Percentiles rank a stretch among this genome's conserved stretches.
Conservation (phyloP, 1,140 invertebrate genomes). For the Tetranychus cinnabarinus region DNA sequence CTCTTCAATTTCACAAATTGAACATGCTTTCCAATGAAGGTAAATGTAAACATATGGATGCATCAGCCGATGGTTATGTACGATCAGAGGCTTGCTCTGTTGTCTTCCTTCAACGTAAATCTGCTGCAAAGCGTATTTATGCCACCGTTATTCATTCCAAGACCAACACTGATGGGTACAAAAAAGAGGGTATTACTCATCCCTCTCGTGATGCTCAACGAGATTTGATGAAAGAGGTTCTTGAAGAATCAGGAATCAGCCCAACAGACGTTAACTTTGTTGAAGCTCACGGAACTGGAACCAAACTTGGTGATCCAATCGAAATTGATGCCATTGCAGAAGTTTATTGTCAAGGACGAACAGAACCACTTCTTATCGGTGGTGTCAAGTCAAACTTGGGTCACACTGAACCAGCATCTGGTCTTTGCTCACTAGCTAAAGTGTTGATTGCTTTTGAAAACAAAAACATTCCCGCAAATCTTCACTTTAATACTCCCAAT, state of each 20-base stretch:
- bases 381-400: conserved; percentile 97
- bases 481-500: conserved; percentile 70
- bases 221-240: conserved; percentile 18
- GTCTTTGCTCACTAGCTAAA: conserved; percentile 66
- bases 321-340: conserved; percentile 81
- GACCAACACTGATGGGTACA: conserved; percentile 71
- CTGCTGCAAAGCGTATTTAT: conserved; percentile 34
- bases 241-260: conserved; percentile 18
- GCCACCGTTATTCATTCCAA: conserved; percentile 44
- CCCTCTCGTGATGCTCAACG: conserved; percentile 17
- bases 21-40: conserved; percentile 28
- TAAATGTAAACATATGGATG: conserved; percentile 31
- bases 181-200: conserved; percentile 48
- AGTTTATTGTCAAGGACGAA: conserved; percentile 55
- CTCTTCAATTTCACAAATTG: conserved; percentile 25
- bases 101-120: conserved; percentile 51
- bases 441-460: conserved; percentile 67
- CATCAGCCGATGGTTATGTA: conserved; percentile 17
- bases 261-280: conserved; percentile 20
- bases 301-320: conserved; percentile 69
- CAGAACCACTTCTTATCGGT: conserved; percentile 57
- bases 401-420: conserved; percentile 75
- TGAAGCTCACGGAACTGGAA: conserved; percentile 25
- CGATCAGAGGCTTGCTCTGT: conserved; percentile 53
- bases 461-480: conserved; percentile 59